Base-by-base conservation (phyloP, 2,888 invertebrate genomes). In the Caenorhabditis auriculariae region DNA sequence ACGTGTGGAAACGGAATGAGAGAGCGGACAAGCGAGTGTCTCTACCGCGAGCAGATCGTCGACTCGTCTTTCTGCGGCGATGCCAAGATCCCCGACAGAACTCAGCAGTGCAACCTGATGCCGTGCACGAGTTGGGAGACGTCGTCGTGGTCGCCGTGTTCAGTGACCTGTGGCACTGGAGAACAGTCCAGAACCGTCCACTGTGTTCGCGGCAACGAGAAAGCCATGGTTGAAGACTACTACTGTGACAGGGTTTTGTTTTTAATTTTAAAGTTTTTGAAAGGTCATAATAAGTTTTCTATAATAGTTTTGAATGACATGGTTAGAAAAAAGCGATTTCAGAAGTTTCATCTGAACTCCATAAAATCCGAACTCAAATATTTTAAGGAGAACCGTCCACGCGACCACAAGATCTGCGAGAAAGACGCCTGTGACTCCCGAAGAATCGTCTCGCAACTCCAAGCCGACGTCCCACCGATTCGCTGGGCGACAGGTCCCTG, bases 141-240 rank as follows among this genome's bases (percentile, higher is more conserved):
- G 12, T 56, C 61, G 4, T 63, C 66, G n/a, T 79, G 78, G 78
- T 59, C 70, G 1, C 52, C 63, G 6, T 81, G 81, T 52, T 80
- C 80, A 3, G 85, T 85, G 3, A 84, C 86, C 7, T 89, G 89
- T 81, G 89, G 89, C 2, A 84, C 84, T 41, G 89, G 89, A 2
- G 83, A 86, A 60, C 84, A 86, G 60, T 85, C 84, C 23, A 84
- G 89, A 55, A 82, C 84, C 23, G 87, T 89, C 9, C 83, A 83
- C 7, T 89, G 89, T 77, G 56, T 62, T n/a, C 50, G 60, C 27
- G 71, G 72, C 27, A 41, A 66, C 23, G 60, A 62, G 7, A 53
- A 48, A 19, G 63, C 41, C 5, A 44, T 39, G 7, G 54, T 70
- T 19, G 60, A 69, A 41, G 66, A 66, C 19, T 50, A 43, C 7